A percentile compares a stretch with the other conserved stretches of the same genome.
Conservation (phyloP, 2,113 vertebrate genomes). For the Seriola rivoliana region DNA sequence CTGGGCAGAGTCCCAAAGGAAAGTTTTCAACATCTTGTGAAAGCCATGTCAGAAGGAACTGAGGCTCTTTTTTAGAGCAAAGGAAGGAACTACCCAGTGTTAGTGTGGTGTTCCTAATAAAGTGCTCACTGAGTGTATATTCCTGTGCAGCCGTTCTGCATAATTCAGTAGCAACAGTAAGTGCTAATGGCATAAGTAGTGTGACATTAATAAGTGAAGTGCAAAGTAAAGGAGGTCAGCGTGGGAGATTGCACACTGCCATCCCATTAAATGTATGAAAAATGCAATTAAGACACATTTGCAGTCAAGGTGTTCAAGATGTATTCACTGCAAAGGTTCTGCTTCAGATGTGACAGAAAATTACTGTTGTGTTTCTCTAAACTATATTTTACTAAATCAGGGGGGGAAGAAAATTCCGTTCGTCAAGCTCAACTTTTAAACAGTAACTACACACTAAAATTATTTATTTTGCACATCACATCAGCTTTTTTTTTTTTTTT, state of each 20-base stretch:
- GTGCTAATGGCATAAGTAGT: conserved; percentile 4
- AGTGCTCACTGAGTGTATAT: not conserved
- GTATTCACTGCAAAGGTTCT: not conserved
- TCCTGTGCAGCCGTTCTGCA: not conserved
- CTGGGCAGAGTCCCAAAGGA: not conserved
- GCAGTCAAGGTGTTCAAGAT: not conserved
- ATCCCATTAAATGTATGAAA: not conserved
- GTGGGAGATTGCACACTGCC: not conserved
- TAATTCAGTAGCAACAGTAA: not conserved
- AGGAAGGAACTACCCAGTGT: not conserved
- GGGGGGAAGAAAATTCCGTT: no score
- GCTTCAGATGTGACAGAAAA: no score
- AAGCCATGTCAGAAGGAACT: not conserved
- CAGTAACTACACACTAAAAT: no score
- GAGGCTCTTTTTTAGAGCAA: not conserved
- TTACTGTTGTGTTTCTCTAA: no score
- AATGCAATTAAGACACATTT: not conserved
- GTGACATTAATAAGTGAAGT: not conserved
- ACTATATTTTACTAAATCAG: no score
- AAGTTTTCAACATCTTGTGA: not conserved
- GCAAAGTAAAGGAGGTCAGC: not conserved
- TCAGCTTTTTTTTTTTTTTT: no score
- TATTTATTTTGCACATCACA: no score
- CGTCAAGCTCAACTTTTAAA: no score
- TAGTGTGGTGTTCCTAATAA: not conserved